Conservation (phyloP, 1,140 invertebrate species). For the Platyura marginata region DNA sequence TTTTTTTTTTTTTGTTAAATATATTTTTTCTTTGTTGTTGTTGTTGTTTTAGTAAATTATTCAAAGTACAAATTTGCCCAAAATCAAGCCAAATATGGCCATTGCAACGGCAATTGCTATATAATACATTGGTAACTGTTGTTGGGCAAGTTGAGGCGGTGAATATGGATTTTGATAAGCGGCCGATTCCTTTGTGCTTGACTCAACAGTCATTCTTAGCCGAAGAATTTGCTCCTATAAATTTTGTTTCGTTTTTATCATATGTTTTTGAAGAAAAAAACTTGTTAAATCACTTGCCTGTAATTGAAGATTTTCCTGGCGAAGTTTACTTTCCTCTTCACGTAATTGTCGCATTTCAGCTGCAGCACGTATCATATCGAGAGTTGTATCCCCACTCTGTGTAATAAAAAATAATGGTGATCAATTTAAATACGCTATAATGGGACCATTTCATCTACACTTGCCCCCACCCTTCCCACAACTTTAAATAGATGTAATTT, state of each 20-base stretch:
- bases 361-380: too few species aligned
- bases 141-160: conserved; percentile 17
- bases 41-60: conserved; percentile 9
- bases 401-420: too few species aligned
- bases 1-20: too few species aligned
- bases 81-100: conserved; percentile 32
- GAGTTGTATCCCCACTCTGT: too few species aligned
- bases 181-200: conserved; percentile 13
- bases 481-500: too few species aligned
- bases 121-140: conserved; percentile 29
- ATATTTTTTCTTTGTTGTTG: conserved; percentile 7
- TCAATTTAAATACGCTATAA: too few species aligned
- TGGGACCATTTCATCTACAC: too few species aligned
- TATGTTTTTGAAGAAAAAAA: conserved; percentile 1
- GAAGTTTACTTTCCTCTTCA: conserved; percentile 53
- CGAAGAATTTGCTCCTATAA: conserved; percentile 36
- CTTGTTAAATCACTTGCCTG: conserved; percentile 34
- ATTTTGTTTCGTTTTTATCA: background rate
- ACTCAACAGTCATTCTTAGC: conserved; percentile 24
- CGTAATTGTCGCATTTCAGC: conserved; percentile 54
- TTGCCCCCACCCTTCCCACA: too few species aligned
- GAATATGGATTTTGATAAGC: conserved; percentile 23
- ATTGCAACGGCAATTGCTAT: conserved; percentile 30
- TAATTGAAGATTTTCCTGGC: conserved; percentile 62
- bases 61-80: conserved; percentile 39